Evolutionary conservation across 2,888 invertebrate genomes (phyloP), one percentile per base, ranked within the genome.

Genomic region (Sinopyrophorus schimmeli): DNA sequence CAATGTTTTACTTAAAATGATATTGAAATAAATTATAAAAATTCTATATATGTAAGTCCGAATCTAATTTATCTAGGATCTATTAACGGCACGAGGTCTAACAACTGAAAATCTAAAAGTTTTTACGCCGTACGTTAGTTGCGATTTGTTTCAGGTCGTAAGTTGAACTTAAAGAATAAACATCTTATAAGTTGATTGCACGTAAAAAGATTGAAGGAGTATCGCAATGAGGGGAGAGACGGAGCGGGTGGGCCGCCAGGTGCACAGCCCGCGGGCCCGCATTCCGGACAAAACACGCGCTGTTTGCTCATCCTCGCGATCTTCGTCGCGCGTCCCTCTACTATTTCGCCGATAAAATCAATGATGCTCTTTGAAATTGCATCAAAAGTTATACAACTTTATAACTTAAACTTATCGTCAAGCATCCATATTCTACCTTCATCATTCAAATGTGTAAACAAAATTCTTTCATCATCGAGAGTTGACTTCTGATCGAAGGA

Each of bases 201-300:
- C 56, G 55, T 48, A 59, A 60, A 57, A 54, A 55, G 55, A 54
- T 49, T 49, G 53, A 52, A 42, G 53, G 47, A 47, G 46, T 55
- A 53, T 53, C 54, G 50, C 55, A 59, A 54, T 54, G 55, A 54
- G 54, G 54, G 58, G 59, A 59, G 57, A 62, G 55, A 59, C 57
- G 57, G 58, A 58, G 58, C 56, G 57, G 62, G 57, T 57, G 52
- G 58, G 58, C 63, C 59, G 65, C 72, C 72, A 72, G 72, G 72
- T 72, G 72, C 71, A 71, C 58, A 62, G 71, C 72, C 68, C 60
- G 59, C 51, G 67, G 72, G 63, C 62, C 55, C 68, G 70, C 71
- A 72, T 71, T 72, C 71, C 71, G 67, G 62, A 68, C 69, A 64
- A 70, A 71, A 71, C 71, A 69, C 69, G 69, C 69, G 69, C 68